Base-by-base conservation (phyloP, 2,113 vertebrate genomes). In the Sprattus sprattus region DNA sequence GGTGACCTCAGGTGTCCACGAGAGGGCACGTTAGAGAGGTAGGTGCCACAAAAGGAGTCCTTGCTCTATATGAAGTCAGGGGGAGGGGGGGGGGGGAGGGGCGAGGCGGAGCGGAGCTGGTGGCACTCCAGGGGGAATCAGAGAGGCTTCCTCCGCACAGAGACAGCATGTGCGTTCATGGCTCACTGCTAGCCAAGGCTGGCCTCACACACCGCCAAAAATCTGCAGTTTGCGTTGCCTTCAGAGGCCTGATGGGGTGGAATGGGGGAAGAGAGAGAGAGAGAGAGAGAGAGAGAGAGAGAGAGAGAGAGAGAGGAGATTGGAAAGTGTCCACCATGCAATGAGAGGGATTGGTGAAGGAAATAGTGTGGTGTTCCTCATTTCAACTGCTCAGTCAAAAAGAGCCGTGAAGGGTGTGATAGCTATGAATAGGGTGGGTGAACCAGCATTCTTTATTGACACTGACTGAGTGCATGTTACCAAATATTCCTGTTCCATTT, bases 111-210 rank as follows among this genome's bases (percentile, higher is more conserved):
- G 67, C 28, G 67, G 11, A 75, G 60, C 50, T 87, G 82, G 71
- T 52, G 32, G 52, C 44, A 44, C 22, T 50, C 82, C 52, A 81
- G 82, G 39, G 57, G 47, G 83, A 85, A 89, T 85, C 81, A 87
- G 82, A 25, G 78, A 86, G 88, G 87, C 89, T 87, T 90, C 91
- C 25, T 67, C 45, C n/a, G 67, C 84, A 28, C 28, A 85, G 82
- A 84, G 84, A 87, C 88, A 82, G 88, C 71, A 83, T 82, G 78
- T 92, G 91, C 85, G 90, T 90, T 95, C 91, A 93, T 88, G 92
- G 91, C 88, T 93, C 91, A 92, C 67, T 90, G 93, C 88, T 88
- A 88, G 84, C 67, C 67, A 75, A 75, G 67, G 25, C 89, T 71
- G 90, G 90, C 91, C 92, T 92, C 92, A 85, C 85, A 89, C 87